Conservation (phyloP, 1,140 invertebrate species). For the Whitmania pigra region DNA sequence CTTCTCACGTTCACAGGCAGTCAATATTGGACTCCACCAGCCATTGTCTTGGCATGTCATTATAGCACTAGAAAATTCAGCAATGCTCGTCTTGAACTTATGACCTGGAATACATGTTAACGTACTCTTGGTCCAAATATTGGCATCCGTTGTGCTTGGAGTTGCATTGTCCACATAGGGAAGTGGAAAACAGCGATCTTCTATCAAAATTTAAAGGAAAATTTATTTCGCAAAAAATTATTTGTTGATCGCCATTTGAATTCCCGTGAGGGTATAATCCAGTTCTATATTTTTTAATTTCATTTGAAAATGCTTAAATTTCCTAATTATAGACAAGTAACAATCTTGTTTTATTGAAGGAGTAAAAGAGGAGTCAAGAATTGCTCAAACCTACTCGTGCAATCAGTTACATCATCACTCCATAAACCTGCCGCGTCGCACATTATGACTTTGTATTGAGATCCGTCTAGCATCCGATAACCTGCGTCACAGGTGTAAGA, state of each 20-base stretch:
- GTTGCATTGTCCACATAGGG: constrained; percentile 23
- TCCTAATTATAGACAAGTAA: too few relatives aligned
- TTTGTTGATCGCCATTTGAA: too few relatives aligned
- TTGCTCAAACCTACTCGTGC: constrained; percentile 14
- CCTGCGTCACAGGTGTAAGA: constrained; percentile 16
- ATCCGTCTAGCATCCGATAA: constrained; percentile 21
- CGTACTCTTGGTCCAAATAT: constrained; percentile 14
- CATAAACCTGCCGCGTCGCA: constrained; percentile 22
- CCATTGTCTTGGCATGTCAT: constrained; percentile 21
- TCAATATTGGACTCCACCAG: constrained; percentile 23
- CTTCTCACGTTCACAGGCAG: constrained; percentile 22
- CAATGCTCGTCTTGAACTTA: constrained; percentile 3
- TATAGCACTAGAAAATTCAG: neutral
- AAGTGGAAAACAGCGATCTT: constrained; percentile 22
- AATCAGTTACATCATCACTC: constrained; percentile 25
- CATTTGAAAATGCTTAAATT: too few relatives aligned
- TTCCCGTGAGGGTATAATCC: too few relatives aligned
- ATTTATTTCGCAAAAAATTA: neutral
- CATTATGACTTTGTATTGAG: constrained; percentile 14
- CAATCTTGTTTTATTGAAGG: neutral
- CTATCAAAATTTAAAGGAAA: constrained; percentile 15
- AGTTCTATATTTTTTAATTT: too few relatives aligned
- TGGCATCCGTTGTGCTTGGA: constrained; percentile 12
- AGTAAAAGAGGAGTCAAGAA: neutral
- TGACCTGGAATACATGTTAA: constrained; percentile 23